Base-by-base conservation (phyloP, 2,888 invertebrate genomes). In the Schizotus pectinicornis region DNA sequence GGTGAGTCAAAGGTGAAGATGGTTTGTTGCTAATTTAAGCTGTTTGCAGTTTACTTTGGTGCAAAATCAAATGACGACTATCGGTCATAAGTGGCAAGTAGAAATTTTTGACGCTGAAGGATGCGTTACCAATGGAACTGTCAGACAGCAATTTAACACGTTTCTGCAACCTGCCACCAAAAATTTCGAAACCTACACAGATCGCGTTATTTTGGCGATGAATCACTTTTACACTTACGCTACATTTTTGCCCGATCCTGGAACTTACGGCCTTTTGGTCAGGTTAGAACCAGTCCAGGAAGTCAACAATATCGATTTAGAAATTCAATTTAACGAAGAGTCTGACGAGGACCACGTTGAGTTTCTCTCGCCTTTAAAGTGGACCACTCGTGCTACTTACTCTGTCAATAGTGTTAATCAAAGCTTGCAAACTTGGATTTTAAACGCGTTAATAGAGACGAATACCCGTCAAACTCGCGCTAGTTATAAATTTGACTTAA, bases 81-180 rank as follows among this genome's bases (percentile, higher is more conserved):
- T 65, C 2, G 79, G 77, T 11, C 64, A 73, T 6, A 62, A 63
- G 11, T 70, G 63, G 31, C 57, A 66, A 13, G 46, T 61, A 43
- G 39, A 56, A 1, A 50, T 74, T 11, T 74, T 73, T 42, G 70
- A 77, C 49, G 76, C 77, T 53, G 77, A 79, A 42, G 68, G 59
- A 11, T 12, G 53, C 6, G 7, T 60, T n/a, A 56, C 59, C 1
- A 67, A 67, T 2, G 41, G 49, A 7, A 58, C 52, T 0, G 51
- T 64, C 1, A 8, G 14, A 0, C 30, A 47, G 1, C 7, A 5
- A 3, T 7, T 48, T 1, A n/a, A 37, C 3, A 14, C 11, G 1
- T 30, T 47, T n/a, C 3, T 31, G 1, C 38, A 42, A 31, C 38
- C 39, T 3, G 39, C 54, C 37, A 47, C 14, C 9, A 64, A 65